Conservation (phyloP, 2,888 invertebrate genomes). For the Tipula lateralis region DNA sequence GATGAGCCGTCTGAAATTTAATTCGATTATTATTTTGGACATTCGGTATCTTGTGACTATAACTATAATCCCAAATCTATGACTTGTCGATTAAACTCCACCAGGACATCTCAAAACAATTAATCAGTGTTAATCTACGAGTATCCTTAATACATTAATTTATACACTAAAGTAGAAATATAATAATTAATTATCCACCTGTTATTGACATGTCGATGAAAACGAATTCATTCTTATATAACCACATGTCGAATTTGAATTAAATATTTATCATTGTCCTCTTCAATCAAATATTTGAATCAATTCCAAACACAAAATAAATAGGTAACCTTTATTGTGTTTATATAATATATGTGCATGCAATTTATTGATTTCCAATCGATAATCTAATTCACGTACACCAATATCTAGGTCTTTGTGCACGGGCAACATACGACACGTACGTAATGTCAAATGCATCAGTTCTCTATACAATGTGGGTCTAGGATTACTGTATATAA, state of each 20-base stretch:
- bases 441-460: neutral
- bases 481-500: neutral
- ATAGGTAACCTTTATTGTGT: neutral
- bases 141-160: no score
- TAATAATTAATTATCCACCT: no score
- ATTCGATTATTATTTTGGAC: no score
- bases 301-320: neutral
- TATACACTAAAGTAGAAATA: no score
- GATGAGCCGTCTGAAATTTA: no score
- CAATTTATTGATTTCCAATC: neutral
- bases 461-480: neutral
- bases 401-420: neutral
- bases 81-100: no score
- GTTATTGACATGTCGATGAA: neutral
- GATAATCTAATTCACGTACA: slow-evolving; percentile 24
- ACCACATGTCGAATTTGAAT: neutral
- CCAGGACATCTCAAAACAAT: no score
- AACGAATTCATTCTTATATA: neutral
- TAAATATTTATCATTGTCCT: neutral
- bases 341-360: no score
- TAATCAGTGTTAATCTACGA: no score
- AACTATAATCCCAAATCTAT: no score
- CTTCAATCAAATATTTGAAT: neutral
- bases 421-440: neutral
- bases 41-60: no score